Conservation (phyloP, 1,140 invertebrate species). For the Diorhabda sublineata region DNA sequence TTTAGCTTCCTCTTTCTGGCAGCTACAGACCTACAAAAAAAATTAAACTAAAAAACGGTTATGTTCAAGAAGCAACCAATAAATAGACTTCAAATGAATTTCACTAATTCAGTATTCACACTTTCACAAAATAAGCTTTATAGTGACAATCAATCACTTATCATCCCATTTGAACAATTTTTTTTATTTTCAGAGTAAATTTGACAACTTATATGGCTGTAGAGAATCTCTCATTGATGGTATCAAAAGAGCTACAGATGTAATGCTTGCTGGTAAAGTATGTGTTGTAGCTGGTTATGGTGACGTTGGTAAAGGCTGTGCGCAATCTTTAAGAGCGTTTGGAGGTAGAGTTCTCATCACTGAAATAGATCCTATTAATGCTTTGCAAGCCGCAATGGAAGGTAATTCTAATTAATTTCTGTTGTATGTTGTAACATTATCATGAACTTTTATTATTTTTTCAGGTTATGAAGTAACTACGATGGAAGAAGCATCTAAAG, state of each 20-base stretch:
- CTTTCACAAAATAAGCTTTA: too few relatives aligned
- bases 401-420: slow-evolving; percentile 42
- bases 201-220: slow-evolving; percentile 99
- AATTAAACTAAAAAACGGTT: too few relatives aligned
- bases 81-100: too few relatives aligned
- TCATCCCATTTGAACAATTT: background rate
- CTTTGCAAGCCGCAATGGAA: slow-evolving; percentile 97
- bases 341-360: slow-evolving; percentile 95
- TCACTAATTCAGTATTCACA: too few relatives aligned
- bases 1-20: too few relatives aligned
- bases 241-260: slow-evolving; percentile 96
- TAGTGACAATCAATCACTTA: too few relatives aligned
- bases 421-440: background rate
- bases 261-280: slow-evolving; percentile 99
- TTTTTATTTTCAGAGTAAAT: slow-evolving; percentile 78
- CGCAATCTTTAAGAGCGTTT: slow-evolving; percentile 90
- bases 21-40: too few relatives aligned
- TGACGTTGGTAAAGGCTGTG: slow-evolving; percentile 98
- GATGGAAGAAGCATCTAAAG: slow-evolving; percentile 90
- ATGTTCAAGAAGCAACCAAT: too few relatives aligned
- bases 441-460: background rate
- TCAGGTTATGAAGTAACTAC: slow-evolving; percentile 87
- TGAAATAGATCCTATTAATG: slow-evolving; percentile 99
- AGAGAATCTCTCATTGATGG: slow-evolving; percentile 97
- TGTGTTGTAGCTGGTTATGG: slow-evolving; percentile 97